These are phyloP conservation scores for Volucella inflata DNA, from an alignment of 2,888 invertebrate genomes.

Conservation along the genomic window DNA sequence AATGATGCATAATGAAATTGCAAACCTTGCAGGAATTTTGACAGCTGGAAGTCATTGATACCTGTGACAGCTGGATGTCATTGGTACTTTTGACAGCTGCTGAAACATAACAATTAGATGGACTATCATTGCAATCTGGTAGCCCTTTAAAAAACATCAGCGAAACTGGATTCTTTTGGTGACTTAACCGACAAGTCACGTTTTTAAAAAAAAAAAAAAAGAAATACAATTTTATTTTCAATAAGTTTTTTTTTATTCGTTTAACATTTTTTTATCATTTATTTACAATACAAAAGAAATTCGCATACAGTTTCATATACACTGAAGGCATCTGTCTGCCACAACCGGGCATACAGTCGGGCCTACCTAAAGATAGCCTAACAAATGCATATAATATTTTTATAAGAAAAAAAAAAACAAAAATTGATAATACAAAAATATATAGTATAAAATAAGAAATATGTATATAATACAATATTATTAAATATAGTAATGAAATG, in stretches of 20 bases:
- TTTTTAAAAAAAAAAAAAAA: neutral
- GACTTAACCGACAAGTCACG: no score
- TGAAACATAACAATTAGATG: no score
- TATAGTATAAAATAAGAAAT: conserved; percentile 65
- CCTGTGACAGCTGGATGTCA: no score
- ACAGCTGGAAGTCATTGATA: no score
- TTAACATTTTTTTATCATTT: conserved; percentile 77
- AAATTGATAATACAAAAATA: conserved; percentile 44
- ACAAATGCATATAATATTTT: conserved; percentile 54
- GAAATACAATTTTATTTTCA: conserved; percentile 76
- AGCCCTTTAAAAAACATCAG: no score
- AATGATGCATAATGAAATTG: no score
- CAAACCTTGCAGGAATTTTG: no score
- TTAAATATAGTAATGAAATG: conserved; percentile 79
- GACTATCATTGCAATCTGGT: no score
- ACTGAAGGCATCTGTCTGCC: conserved; percentile 64
- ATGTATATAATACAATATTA: conserved; percentile 74
- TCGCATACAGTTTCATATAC: conserved; percentile 76
- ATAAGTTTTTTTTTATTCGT: conserved; percentile 76
- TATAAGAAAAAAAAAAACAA: conserved; percentile 41
- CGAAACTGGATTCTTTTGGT: no score
- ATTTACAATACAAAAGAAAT: conserved; percentile 76
- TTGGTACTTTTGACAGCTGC: no score
- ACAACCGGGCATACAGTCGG: conserved; percentile 67
- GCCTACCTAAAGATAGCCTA: conserved; percentile 57